A percentile compares a stretch with the other conserved stretches of the same genome.
phyloP scores from a whole-genome alignment of 1,140 invertebrate genomes.

The Drosophila neocordata region DNA sequence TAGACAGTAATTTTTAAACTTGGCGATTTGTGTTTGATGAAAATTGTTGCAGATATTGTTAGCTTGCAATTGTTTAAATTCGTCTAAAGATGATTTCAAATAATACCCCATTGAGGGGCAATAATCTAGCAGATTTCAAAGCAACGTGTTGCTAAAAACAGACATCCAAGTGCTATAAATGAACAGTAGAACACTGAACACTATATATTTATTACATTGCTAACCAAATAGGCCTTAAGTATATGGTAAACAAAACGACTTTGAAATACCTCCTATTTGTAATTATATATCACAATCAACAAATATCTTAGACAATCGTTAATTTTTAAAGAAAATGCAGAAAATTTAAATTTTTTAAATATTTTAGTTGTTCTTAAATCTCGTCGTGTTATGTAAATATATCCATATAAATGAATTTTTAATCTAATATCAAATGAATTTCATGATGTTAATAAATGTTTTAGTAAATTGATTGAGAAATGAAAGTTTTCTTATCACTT shows the following conservation, averaged over 20 bases:
- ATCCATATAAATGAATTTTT: too few relatives aligned
- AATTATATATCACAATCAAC: not conserved
- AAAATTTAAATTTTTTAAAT: too few relatives aligned
- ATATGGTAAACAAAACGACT: not conserved
- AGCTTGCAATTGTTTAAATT: conserved; percentile 31
- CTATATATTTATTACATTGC: conserved; percentile 1
- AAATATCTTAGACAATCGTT: not conserved
- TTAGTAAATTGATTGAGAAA: too few relatives aligned
- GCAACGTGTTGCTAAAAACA: conserved; percentile 19
- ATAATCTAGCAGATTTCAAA: conserved; percentile 60
- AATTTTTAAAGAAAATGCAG: too few relatives aligned
- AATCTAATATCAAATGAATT: too few relatives aligned
- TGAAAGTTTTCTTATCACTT: too few relatives aligned
- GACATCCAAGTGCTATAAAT: conserved; percentile 11
- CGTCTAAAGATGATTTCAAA: conserved; percentile 33
- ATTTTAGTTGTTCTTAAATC: too few relatives aligned
- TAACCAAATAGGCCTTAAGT: not conserved
- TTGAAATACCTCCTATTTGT: not conserved
- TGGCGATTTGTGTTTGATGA: not conserved
- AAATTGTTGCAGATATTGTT: conserved; percentile 20
- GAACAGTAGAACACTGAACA: not conserved
- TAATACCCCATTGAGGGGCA: conserved; percentile 43
- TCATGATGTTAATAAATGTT: too few relatives aligned
- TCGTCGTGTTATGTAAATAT: too few relatives aligned
- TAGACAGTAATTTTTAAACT: not conserved